Evolutionary conservation across 1,140 invertebrate species (phyloP).

Genomic region (Monochamus saltuarius): DNA sequence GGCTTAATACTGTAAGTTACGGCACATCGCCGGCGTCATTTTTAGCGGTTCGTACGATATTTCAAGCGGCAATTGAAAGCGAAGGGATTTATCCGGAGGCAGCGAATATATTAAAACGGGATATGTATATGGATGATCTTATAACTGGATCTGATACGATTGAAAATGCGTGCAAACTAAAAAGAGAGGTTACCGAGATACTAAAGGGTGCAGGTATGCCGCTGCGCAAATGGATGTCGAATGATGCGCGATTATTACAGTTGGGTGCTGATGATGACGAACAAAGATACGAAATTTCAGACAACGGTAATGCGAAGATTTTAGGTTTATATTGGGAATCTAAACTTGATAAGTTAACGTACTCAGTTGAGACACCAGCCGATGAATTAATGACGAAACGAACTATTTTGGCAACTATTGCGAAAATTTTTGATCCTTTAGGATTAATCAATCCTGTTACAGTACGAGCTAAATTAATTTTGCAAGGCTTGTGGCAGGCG

Average conservation of each 20-base stretch:
- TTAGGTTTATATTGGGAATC: background rate
- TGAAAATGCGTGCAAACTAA: background rate
- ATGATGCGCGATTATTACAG: background rate
- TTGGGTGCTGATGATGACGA: background rate
- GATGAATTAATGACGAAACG: background rate
- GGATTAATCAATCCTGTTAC: background rate
- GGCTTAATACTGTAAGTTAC: conserved; percentile 48
- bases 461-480: background rate
- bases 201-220: background rate
- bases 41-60: conserved; percentile 34
- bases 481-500: background rate
- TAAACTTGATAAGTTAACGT: too few species aligned
- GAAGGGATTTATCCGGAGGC: conserved; percentile 12
- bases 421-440: conserved; percentile 5
- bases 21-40: conserved; percentile 41
- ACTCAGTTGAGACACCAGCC: too few species aligned
- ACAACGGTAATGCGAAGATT: background rate
- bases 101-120: conserved; percentile 18
- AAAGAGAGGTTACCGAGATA: background rate
- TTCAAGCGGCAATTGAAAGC: conserved; percentile 26
- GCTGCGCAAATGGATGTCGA: conserved; percentile 7
- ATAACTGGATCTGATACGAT: conserved; percentile 7
- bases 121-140: conserved; percentile 46
- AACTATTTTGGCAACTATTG: background rate
- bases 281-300: background rate